Base-by-base conservation (phyloP, 2,797 vertebrate species). In the Pipistrellus nathusii region DNA sequence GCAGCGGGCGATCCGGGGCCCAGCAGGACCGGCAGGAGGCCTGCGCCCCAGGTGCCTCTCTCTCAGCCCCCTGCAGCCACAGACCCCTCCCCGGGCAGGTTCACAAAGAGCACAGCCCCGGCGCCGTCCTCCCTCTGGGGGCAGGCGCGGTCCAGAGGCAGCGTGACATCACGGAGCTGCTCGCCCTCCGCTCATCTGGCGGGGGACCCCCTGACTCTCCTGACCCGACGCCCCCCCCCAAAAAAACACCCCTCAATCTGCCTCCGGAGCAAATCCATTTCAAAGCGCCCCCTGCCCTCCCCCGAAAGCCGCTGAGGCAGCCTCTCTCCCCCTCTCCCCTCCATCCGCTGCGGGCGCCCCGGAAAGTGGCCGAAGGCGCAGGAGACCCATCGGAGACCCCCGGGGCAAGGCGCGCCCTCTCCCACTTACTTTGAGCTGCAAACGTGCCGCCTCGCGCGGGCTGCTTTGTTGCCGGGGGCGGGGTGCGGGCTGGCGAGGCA, bases 361-460 rank as follows among this genome's bases (percentile, higher is more conserved):
- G 51, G 14, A 48, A 75, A 73, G 84, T 68, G 90, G 64, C 78
- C 9, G 62, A 0, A 7, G 55, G 35, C n/a, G 64, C 1, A 15
- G 51, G 64, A 35, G 30, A 15, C 2, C 68, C 21, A 12, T 8
- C 0, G 6, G 13, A 38, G 30, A 11, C 38, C 7, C 7, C 82
- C 8, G 1, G 1, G 6, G 76, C 5, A 53, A 8, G 85, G 55
- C 77, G 25, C 41, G 0, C 25, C 71, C 69, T 57, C 59, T 3
- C 8, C 6, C 68, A 95, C 98, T 97, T 96, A 98, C 98, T 96
- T 93, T 11, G 93, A 91, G 93, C 71, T 38, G 93, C 44, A 25
- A 77, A 72, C 0, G 94, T 91, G 96, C 77, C 5, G 46, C 8
- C 41, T 0, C 53, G 93, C 80, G 48, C 69, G 6, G 76, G 91